Base-by-base conservation (phyloP, 2,113 vertebrate genomes). In the Bolborhynchus lineola region DNA sequence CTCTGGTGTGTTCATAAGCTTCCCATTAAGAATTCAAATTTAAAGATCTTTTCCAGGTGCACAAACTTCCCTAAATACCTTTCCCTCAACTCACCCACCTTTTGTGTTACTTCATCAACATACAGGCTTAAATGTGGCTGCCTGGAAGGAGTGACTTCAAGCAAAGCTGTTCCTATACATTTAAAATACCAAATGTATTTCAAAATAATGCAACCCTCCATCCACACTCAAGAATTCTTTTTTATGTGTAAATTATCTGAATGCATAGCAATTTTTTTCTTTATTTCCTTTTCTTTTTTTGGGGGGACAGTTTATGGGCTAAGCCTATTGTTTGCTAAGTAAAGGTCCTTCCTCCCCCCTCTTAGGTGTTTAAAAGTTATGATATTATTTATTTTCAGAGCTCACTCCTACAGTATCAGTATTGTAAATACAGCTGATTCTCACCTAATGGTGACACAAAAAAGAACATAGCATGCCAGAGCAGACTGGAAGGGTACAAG, bases 1-100 rank as follows among this genome's bases (percentile, higher is more conserved):
- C n/a, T 88, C 65, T 65, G 4, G 6, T 26, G 15, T 31, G 41
- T 79, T 92, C 84, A 46, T 71, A 89, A 89, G 16, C 68, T 92
- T 80, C 9, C 28, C 49, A 79, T 86, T 96, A 97, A 93, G 88
- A 79, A 96, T 96, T 96, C 65, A 88, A 67, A 86, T 90, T 57
- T 96, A 31, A 91, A 90, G 44, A 84, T 92, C 64, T 84, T 89
- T 95, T 86, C 49, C 68, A 96, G 89, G 87, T 95, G 83, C 84
- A 91, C 49, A 97, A 97, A 94, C 55, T 86, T 93, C 55, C 65
- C 39, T 64, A 78, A 86, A 79, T 18, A 91, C 50, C 29, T 29
- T 87, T 75, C 41, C 33, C 16, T 16, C 24, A 18, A 7, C n/a
- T 82, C 26, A 33, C 13, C 23, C 67, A 46, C 47, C 35, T 60